A percentile compares a stretch with the other conserved stretches of the same genome.
These are phyloP conservation scores for Lampris incognitus DNA, from an alignment of 2,113 vertebrate species.

Conservation along the genomic window DNA sequence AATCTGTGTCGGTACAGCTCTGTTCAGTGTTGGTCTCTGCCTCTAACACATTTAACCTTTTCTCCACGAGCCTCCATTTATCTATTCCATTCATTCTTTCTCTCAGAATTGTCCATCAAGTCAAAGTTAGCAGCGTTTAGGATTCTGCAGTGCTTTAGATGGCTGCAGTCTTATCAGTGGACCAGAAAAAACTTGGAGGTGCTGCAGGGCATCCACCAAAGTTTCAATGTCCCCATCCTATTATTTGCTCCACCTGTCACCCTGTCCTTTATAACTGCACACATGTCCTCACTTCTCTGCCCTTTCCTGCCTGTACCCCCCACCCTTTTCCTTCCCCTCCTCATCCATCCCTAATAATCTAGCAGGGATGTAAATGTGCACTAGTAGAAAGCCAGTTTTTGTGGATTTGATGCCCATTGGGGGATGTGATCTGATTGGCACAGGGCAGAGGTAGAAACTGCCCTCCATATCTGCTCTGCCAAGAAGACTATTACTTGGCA, in stretches of 20 bases:
- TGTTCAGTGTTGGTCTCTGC: not conserved
- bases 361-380: constrained; percentile 39
- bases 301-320: constrained; percentile 27
- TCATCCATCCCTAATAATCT: constrained; percentile 35
- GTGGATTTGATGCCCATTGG: constrained; percentile 52
- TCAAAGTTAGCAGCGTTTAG: not conserved
- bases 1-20: not conserved
- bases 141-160: constrained; percentile 9
- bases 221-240: constrained; percentile 41
- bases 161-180: not conserved
- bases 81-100: not conserved
- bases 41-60: not conserved
- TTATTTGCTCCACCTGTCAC: constrained; percentile 35
- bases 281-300: constrained; percentile 42
- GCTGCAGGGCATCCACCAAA: constrained; percentile 5
- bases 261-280: constrained; percentile 33
- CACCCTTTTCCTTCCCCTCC: constrained; percentile 50
- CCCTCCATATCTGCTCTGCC: constrained; percentile 45
- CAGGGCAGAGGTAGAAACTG: constrained; percentile 43
- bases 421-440: constrained; percentile 61
- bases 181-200: constrained; percentile 21
- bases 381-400: constrained; percentile 26
- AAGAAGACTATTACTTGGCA: constrained; percentile 47
- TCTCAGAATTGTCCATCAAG: constrained; percentile 8
- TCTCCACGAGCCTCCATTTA: not conserved